Base-by-base conservation (phyloP, 1,140 invertebrate genomes). In the Whitmania pigra region DNA sequence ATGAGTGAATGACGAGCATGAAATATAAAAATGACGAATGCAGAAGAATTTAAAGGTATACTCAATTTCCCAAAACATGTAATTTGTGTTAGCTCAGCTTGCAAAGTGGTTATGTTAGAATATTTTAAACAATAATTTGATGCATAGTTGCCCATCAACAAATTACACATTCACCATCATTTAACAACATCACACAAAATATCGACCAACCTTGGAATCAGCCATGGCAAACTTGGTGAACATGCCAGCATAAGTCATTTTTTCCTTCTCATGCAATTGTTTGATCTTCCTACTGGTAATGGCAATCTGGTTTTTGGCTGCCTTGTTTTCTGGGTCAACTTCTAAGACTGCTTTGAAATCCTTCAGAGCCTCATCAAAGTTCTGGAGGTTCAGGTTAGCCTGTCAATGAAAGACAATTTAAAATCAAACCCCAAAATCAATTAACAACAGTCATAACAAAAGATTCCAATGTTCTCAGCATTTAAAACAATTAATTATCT, bases 191-290 rank as follows among this genome's bases (percentile, higher is more conserved):
- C 22, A 1, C 2, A 63, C 15, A 7, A 22, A 63, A 22, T 15
- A 63, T 3, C 9, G 9, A 31, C 57, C 22, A 25, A 81, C 80
- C 74, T 79, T 77, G 67, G 71, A 69, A 74, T 81, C 79, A 40
- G 77, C 75, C 72, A 78, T 77, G 17, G 81, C 77, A 76, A 85
- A 80, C 73, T 85, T 85, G 9, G 82, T 78, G 77, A 99, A 97
- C 91, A 99, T 96, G 80, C 93, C 94, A 3, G 88, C 88, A 82
- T 94, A 99, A 17, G 92, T 85, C 77, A 90, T 88, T 83, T 93
- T 94, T 79, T 97, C 94, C 75, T 88, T 88, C 55, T 87, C 84
- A 71, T 87, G 85, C 74, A 90, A 87, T 73, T 89, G 86, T 80
- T 89, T 89, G 5, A 94, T 86, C 67, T 88, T 85, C 72, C 87